These are phyloP conservation scores for Drosophila atripex DNA, from an alignment of 2,888 invertebrate genomes.

Conservation along the genomic window DNA sequence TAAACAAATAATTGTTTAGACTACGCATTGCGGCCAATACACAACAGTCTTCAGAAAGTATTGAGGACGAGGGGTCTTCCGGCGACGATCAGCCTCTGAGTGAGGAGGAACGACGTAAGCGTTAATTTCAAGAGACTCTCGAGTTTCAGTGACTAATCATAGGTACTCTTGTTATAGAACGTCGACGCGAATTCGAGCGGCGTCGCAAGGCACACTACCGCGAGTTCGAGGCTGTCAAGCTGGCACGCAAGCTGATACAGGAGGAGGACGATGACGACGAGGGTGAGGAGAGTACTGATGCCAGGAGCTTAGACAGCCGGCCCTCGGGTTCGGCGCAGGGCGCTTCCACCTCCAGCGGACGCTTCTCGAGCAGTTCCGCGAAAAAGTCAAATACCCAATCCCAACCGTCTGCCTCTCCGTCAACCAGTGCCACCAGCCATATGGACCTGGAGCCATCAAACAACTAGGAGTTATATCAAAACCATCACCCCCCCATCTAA, in stretches of 20 bases:
- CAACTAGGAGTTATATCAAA: constrained; percentile 39
- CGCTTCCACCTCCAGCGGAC: constrained; percentile 49
- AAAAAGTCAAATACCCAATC: constrained; percentile 40
- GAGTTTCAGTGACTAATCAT: background rate
- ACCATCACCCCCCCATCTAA: constrained; percentile 27
- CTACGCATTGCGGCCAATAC: constrained; percentile 82
- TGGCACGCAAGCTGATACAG: constrained; percentile 95
- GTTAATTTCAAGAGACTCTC: background rate
- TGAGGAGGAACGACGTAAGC: constrained; percentile 86
- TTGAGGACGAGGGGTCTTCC: constrained; percentile 85
- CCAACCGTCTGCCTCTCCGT: constrained; percentile 53
- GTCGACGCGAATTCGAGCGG: constrained; percentile 92
- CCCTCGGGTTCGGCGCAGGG: constrained; percentile 49
- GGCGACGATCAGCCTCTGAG: constrained; percentile 87
- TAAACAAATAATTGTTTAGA: constrained; percentile 58
- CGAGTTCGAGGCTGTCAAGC: constrained; percentile 96
- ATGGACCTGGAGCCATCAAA: constrained; percentile 61
- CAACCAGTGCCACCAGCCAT: constrained; percentile 54
- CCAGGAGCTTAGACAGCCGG: constrained; percentile 37
- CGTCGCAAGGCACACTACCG: constrained; percentile 99
- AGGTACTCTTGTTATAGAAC: constrained; percentile 84
- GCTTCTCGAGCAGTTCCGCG: constrained; percentile 57
- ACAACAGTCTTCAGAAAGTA: constrained; percentile 82
- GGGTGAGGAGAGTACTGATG: constrained; percentile 13
- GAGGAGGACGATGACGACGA: constrained; percentile 91